phyloP scores from a whole-genome alignment of 2,797 vertebrate species.

The Jordanella pulchra region DNA sequence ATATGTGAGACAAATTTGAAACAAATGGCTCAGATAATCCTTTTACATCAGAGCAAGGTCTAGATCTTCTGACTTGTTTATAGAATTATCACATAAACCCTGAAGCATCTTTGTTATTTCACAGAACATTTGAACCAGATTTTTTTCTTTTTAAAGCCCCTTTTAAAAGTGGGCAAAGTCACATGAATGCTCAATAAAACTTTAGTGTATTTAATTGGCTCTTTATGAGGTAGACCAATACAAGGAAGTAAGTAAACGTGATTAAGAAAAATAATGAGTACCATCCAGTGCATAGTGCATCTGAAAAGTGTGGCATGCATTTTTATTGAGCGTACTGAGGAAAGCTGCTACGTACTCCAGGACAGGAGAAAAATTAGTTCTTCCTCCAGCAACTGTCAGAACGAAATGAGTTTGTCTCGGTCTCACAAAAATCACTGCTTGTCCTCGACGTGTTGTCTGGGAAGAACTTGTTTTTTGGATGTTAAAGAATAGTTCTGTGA shows the following conservation, averaged over 20 bases:
- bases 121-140: background rate
- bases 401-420: too few relatives aligned
- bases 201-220: background rate
- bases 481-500: too few relatives aligned
- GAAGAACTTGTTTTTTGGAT: too few relatives aligned
- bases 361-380: too few relatives aligned
- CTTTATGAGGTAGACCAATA: background rate
- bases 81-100: background rate
- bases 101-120: background rate
- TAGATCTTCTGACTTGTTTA: background rate
- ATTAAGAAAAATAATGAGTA: background rate
- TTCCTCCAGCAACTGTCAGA: too few relatives aligned
- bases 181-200: background rate
- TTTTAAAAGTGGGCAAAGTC: background rate
- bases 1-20: slow-evolving; percentile 7
- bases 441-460: too few relatives aligned
- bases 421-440: too few relatives aligned
- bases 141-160: background rate
- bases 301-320: background rate
- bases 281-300: too few relatives aligned
- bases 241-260: background rate
- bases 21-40: background rate
- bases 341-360: background rate
- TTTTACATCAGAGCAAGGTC: background rate
- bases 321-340: background rate